These are phyloP conservation scores for Tiliacea citrago DNA, from an alignment of 2,888 invertebrate species.

Conservation along the genomic window DNA sequence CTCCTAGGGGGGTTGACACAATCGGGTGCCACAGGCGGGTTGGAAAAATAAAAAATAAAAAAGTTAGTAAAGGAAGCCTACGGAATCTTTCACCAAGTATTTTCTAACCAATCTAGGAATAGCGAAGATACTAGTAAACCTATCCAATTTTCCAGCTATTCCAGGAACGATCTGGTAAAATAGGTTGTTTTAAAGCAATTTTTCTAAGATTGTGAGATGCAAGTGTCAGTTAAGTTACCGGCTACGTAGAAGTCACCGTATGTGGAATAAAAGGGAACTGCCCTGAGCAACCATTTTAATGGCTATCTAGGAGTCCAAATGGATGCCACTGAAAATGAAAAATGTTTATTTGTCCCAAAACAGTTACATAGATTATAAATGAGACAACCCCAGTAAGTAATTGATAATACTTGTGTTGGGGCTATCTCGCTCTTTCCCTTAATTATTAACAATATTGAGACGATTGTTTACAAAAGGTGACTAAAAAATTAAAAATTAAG, in stretches of 20 bases:
- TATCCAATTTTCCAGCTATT: conserved; percentile 8
- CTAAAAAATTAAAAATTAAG: too few relatives aligned
- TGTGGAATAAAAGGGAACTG: background rate
- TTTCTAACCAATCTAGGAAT: conserved; percentile 1
- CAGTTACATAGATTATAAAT: too few relatives aligned
- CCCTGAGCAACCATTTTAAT: background rate
- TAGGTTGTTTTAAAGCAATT: background rate
- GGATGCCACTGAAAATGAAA: too few relatives aligned
- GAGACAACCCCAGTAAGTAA: too few relatives aligned
- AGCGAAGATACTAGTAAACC: background rate
- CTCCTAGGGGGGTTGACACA: too few relatives aligned
- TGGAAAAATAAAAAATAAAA: too few relatives aligned
- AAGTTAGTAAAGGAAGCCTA: background rate
- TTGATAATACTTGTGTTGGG: too few relatives aligned
- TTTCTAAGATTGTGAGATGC: background rate
- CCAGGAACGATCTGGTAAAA: background rate
- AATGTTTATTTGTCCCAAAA: too few relatives aligned
- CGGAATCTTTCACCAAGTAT: background rate
- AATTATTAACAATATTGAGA: too few relatives aligned
- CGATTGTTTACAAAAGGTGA: too few relatives aligned
- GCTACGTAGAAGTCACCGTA: background rate
- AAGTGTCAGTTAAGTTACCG: background rate
- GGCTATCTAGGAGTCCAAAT: background rate
- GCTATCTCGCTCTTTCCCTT: too few relatives aligned
- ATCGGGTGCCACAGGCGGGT: too few relatives aligned